Base-by-base conservation (phyloP, 2,113 vertebrate genomes). In the Serinus canaria region DNA sequence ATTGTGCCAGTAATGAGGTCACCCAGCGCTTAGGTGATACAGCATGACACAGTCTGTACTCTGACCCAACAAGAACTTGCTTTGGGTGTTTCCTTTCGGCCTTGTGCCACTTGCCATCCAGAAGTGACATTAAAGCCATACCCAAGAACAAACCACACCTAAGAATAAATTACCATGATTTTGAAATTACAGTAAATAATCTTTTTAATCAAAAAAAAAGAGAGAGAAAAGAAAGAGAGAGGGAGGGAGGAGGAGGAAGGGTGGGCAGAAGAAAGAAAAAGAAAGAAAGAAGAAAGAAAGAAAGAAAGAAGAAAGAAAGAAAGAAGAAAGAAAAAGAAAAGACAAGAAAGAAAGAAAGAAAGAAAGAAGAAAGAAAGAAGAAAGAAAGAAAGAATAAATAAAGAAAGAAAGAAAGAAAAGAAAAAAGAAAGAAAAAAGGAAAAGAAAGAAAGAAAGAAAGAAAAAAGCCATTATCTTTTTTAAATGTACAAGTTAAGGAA, bases 1-100 rank as follows among this genome's bases (percentile, higher is more conserved):
- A 68, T n/a, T 91, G 59, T 97, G 87, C 49, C 84, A 83, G 76
- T 14, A 80, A 67, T 90, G 82, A 91, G 72, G 67, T 94, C 73
- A 92, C 33, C 2, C 46, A 25, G 22, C 0, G 12, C 70, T 79
- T 79, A 43, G 63, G 74, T 87, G 92, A 58, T 50, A 69, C 6
- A 64, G 33, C 8, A 83, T 39, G 89, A 85, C 46, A 39, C 13
- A 30, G 66, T 8, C 37, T 76, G 91, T 83, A 91, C 75, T 80
- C 84, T 70, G 84, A 93, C 52, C 93, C 63, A 80, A 87, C 24
- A 66, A 90, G 75, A 77, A 82, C 55, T 85, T 70, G 78, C 33
- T 44, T 56, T 43, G n/a, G 72, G 82, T 1, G 20, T 95, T 91
- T 86, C 72, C 82, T 80, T 93, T 80, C 89, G 91, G 82, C 93